phyloP scores from a whole-genome alignment of 2,113 vertebrate species.

The Engraulis encrasicolus region DNA sequence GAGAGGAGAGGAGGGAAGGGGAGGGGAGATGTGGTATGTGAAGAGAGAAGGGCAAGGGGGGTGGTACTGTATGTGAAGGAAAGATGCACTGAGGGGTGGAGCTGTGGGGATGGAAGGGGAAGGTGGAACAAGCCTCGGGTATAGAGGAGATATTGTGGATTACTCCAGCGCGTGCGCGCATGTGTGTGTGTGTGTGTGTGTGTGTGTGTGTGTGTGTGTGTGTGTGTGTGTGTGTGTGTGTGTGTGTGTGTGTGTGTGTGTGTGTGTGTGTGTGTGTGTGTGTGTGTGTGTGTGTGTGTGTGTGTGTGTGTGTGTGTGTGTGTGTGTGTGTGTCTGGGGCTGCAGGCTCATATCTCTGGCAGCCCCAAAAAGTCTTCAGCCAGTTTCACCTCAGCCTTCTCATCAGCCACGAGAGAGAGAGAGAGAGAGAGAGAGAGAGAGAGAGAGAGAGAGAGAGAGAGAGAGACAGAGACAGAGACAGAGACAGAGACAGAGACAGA shows the following conservation, averaged over 20 bases:
- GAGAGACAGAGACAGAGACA: background rate
- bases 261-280: no score
- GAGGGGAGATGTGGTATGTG: no score
- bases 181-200: conserved; percentile 4
- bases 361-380: conserved; percentile 1
- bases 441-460: background rate
- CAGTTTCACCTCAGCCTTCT: background rate
- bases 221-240: no score
- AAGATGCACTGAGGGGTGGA: no score
- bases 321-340: background rate
- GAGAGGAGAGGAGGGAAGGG: no score
- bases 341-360: background rate
- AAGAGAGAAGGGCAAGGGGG: no score
- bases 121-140: background rate
- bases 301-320: no score
- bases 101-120: no score
- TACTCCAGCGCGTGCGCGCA: background rate
- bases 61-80: no score
- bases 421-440: background rate
- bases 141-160: conserved; percentile 1
- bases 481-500: background rate
- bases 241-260: no score
- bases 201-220: no score
- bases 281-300: no score
- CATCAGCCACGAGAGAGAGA: background rate